phyloP scores from a whole-genome alignment of 2,888 invertebrate species.

The Athalia circularis region DNA sequence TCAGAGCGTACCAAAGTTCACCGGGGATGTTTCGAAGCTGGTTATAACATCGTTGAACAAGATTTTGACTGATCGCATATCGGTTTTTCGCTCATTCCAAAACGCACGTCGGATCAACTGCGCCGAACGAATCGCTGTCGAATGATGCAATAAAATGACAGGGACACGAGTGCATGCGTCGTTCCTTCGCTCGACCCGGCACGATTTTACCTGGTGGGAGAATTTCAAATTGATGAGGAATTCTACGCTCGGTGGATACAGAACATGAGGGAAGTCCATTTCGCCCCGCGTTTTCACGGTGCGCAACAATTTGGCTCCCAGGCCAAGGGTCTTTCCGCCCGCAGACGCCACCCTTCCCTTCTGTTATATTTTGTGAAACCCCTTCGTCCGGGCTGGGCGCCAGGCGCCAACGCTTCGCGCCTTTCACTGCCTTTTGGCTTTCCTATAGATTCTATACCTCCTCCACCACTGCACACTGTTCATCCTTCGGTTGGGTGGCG shows the following conservation, averaged over 20 bases:
- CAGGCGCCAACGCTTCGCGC: constrained; percentile 70
- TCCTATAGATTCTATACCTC: constrained; percentile 28
- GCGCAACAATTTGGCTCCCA: constrained; percentile 37
- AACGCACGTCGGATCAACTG: neutral
- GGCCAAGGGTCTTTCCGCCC: constrained; percentile 9
- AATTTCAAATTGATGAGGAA: no score
- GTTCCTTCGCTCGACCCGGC: no score
- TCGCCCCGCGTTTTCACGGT: constrained; percentile 40
- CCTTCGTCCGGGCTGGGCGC: constrained; percentile 56
- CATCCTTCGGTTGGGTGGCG: constrained; percentile 25
- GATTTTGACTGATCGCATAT: constrained; percentile 55
- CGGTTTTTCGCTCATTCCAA: no score
- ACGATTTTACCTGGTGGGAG: no score
- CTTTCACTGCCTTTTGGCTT: constrained; percentile 51
- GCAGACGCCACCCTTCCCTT: constrained; percentile 39
- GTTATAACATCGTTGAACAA: constrained; percentile 70
- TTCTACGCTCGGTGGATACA: no score
- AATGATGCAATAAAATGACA: no score
- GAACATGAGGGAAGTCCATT: constrained; percentile 23
- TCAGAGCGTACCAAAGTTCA: constrained; percentile 43
- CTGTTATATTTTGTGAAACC: constrained; percentile 31
- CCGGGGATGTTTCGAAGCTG: constrained; percentile 64
- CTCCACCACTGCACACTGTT: neutral
- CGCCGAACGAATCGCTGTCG: neutral
- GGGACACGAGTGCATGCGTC: no score